Evolutionary conservation across 2,113 vertebrate genomes (phyloP).

Genomic region (Corythoichthys haematopterus): DNA sequence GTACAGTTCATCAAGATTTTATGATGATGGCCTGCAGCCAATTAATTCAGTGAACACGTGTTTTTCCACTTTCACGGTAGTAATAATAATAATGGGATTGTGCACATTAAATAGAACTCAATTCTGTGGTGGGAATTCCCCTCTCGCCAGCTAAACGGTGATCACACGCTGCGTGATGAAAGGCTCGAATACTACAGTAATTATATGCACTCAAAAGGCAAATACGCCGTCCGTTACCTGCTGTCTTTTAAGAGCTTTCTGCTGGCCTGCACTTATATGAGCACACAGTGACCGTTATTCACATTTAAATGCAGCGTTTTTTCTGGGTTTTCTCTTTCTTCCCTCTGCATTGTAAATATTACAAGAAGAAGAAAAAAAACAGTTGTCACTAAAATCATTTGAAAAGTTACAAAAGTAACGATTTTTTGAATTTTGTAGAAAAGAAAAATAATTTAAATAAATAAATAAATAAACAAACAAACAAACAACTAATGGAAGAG

Average conservation of each 20-base stretch:
- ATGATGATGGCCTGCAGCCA: neutral
- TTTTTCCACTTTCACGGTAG: neutral
- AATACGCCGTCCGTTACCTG: neutral
- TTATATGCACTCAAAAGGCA: neutral
- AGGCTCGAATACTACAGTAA: neutral
- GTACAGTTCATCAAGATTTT: neutral
- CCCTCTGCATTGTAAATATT: neutral
- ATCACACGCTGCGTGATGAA: neutral
- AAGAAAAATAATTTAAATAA: too few relatives aligned
- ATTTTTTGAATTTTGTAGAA: too few relatives aligned
- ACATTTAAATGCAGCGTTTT: neutral
- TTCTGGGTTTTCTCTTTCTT: neutral
- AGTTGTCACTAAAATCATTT: too few relatives aligned
- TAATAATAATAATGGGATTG: neutral
- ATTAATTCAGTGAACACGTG: neutral
- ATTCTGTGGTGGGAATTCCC: neutral
- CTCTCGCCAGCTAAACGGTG: neutral
- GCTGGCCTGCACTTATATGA: neutral
- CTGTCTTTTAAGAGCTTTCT: neutral
- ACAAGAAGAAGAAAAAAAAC: too few relatives aligned
- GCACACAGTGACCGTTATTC: neutral
- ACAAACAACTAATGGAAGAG: too few relatives aligned
- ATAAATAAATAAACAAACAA: too few relatives aligned
- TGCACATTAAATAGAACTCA: neutral
- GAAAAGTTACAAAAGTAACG: too few relatives aligned